Conservation (phyloP, 2,888 invertebrate species). For the Melieria omissa region DNA sequence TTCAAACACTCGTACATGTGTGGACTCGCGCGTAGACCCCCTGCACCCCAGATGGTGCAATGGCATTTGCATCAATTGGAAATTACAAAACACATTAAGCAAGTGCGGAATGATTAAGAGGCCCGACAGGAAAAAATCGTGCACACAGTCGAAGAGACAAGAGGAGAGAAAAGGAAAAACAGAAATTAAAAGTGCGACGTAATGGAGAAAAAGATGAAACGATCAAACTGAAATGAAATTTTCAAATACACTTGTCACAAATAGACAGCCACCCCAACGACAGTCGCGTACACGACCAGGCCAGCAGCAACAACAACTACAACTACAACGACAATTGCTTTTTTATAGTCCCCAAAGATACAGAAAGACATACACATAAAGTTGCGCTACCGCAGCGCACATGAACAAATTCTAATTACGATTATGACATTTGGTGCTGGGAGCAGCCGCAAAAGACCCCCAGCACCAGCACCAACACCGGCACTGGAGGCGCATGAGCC, state of each 20-base stretch:
- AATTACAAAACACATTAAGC: too few relatives aligned
- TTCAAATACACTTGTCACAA: slow-evolving; percentile 46
- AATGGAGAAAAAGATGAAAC: neutral
- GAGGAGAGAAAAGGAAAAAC: slow-evolving; percentile 10
- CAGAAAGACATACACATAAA: too few relatives aligned
- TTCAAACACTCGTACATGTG: too few relatives aligned
- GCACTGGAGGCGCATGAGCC: neutral
- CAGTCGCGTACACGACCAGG: neutral
- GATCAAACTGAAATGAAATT: slow-evolving; percentile 5
- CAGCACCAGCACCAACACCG: slow-evolving; percentile 20
- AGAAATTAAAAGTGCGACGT: too few relatives aligned
- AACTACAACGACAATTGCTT: too few relatives aligned
- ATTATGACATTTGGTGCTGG: slow-evolving; percentile 42
- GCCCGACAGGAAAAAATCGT: neutral
- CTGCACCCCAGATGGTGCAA: too few relatives aligned
- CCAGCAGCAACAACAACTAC: neutral
- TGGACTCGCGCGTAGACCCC: too few relatives aligned
- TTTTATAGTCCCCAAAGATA: too few relatives aligned
- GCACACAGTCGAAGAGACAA: slow-evolving; percentile 17
- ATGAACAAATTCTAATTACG: slow-evolving; percentile 44
- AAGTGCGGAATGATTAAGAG: slow-evolving; percentile 4
- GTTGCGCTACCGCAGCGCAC: too few relatives aligned
- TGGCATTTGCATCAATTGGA: too few relatives aligned
- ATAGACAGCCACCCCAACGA: neutral
- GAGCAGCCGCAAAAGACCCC: slow-evolving; percentile 27